phyloP scores from a whole-genome alignment of 2,113 vertebrate species.

The Callionymus lyra region DNA sequence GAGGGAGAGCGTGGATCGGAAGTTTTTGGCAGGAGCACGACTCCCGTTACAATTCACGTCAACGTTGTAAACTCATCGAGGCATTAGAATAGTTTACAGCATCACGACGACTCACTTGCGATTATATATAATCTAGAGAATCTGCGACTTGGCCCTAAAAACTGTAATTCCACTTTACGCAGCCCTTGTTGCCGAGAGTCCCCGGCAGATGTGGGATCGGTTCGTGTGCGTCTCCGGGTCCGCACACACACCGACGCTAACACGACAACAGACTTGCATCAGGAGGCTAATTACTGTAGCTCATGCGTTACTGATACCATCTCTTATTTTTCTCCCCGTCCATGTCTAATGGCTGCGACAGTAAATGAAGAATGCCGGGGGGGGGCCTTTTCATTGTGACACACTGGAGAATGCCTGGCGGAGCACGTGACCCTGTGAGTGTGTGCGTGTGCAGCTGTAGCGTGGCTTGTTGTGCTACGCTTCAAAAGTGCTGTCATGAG shows the following conservation, averaged over 20 bases:
- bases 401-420: constrained; percentile 47
- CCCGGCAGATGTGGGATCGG: constrained; percentile 36
- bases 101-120: constrained; percentile 42
- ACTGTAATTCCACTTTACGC: constrained; percentile 36
- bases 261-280: constrained; percentile 46
- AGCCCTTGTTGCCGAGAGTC: constrained; percentile 39
- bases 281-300: constrained; percentile 66
- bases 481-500: constrained; percentile 54
- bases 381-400: constrained; percentile 59
- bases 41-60: constrained; percentile 40
- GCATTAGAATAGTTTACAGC: constrained; percentile 50
- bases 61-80: constrained; percentile 52
- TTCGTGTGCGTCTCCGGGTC: constrained; percentile 13
- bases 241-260: constrained; percentile 18
- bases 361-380: constrained; percentile 63
- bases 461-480: constrained; percentile 28
- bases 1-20: neutral
- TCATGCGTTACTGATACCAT: constrained; percentile 69
- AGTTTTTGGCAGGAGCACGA: constrained; percentile 1
- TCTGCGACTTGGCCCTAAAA: constrained; percentile 30
- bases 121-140: constrained; percentile 48
- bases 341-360: constrained; percentile 70
- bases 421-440: constrained; percentile 29
- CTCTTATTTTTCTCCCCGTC: constrained; percentile 59
- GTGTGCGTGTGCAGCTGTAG: constrained; percentile 14